Evolutionary conservation across 2,888 invertebrate species (phyloP).

Genomic region (Stenoptilia bipunctidactyla): DNA sequence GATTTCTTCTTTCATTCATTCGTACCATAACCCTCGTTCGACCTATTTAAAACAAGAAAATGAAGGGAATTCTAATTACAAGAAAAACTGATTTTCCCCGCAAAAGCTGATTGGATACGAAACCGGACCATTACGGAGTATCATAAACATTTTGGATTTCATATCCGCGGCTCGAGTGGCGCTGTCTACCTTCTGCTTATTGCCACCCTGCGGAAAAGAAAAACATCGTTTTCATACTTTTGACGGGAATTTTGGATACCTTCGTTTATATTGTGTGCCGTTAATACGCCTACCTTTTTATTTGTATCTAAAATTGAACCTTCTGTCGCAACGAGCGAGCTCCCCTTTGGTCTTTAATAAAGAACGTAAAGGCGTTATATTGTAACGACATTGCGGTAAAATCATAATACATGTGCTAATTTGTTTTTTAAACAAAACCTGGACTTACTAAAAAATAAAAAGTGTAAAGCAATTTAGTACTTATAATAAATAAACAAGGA

Average conservation of each 20-base stretch:
- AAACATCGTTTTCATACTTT: slow-evolving; percentile 68
- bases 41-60: slow-evolving; percentile 43
- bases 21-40: slow-evolving; percentile 50
- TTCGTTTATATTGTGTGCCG: slow-evolving; percentile 68
- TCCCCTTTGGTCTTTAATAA: slow-evolving; percentile 56
- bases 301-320: slow-evolving; percentile 72
- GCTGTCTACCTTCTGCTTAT: slow-evolving; percentile 44
- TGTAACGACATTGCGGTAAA: slow-evolving; percentile 28
- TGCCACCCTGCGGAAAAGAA: slow-evolving; percentile 66
- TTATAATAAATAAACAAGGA: neutral
- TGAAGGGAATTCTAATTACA: slow-evolving; percentile 61
- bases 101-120: slow-evolving; percentile 57
- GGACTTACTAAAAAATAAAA: too few relatives aligned
- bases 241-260: slow-evolving; percentile 66
- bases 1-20: slow-evolving; percentile 41
- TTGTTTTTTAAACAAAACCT: too few relatives aligned
- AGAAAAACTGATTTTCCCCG: slow-evolving; percentile 40
- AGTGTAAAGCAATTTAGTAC: neutral
- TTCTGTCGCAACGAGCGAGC: slow-evolving; percentile 66
- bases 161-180: slow-evolving; percentile 62
- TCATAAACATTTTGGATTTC: slow-evolving; percentile 67
- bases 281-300: slow-evolving; percentile 72
- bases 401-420: too few relatives aligned
- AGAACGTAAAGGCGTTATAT: slow-evolving; percentile 46
- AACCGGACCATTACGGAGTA: slow-evolving; percentile 53